phyloP scores from a whole-genome alignment of 2,113 vertebrate species.

The Antechinus stuartii region DNA sequence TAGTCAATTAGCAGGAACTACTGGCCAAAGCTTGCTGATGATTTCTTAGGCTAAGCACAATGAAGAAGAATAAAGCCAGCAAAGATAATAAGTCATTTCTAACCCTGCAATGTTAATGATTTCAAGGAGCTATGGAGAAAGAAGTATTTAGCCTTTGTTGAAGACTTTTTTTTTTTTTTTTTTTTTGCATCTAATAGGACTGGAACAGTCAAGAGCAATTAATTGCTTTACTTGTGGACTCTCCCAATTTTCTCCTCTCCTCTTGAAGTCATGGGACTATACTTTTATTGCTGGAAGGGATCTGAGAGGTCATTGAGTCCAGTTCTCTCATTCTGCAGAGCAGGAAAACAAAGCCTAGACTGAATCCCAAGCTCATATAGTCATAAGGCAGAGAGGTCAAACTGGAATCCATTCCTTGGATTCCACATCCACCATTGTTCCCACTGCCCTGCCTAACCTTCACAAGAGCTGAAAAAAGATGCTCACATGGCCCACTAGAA shows the following conservation, averaged over 20 bases:
- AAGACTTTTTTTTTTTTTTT: background rate
- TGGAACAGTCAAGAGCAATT: background rate
- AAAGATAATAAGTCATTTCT: background rate
- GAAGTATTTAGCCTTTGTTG: background rate
- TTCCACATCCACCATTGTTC: background rate
- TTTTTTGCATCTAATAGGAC: background rate
- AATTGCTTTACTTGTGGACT: background rate
- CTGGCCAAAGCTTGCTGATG: background rate
- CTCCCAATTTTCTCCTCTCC: background rate
- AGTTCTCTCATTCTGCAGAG: background rate
- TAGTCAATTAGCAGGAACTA: background rate
- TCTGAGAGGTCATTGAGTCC: background rate
- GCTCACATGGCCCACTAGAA: background rate
- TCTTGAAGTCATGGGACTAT: background rate
- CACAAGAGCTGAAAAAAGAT: conserved; percentile 3
- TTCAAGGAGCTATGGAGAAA: background rate
- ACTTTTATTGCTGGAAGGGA: background rate
- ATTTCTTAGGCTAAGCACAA: background rate
- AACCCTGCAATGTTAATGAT: background rate
- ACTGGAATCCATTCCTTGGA: background rate
- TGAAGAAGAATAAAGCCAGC: background rate
- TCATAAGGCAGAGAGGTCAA: background rate
- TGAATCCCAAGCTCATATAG: background rate
- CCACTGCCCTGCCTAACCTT: background rate
- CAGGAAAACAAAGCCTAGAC: background rate